A percentile compares a stretch with the other conserved stretches of the same genome.
Conservation (phyloP, 2,888 invertebrate species). For the Cerceris ruficornis region DNA sequence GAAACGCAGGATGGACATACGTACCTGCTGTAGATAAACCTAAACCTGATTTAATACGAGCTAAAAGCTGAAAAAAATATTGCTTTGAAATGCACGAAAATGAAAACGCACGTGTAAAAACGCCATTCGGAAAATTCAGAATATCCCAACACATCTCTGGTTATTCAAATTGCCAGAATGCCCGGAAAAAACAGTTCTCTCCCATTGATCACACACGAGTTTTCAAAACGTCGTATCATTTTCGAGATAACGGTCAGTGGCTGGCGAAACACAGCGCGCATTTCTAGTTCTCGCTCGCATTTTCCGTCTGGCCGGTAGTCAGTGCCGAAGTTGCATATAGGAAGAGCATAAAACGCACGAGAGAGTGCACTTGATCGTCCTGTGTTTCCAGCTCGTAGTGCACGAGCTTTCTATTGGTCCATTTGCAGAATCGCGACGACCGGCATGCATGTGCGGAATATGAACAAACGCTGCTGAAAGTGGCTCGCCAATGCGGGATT, state of each 20-base stretch:
- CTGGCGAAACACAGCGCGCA: neutral
- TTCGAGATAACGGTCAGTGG: neutral
- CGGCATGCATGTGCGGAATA: neutral
- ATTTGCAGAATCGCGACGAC: constrained; percentile 30
- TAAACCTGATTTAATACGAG: too few relatives aligned
- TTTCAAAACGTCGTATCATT: neutral
- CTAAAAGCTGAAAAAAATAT: too few relatives aligned
- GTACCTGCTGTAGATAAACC: too few relatives aligned
- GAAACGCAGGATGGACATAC: too few relatives aligned
- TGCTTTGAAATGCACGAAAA: too few relatives aligned
- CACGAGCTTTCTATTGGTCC: constrained; percentile 41
- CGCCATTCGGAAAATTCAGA: too few relatives aligned
- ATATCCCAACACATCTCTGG: too few relatives aligned
- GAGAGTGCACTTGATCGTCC: constrained; percentile 46
- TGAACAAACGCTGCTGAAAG: neutral
- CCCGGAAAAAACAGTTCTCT: neutral
- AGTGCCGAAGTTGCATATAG: neutral
- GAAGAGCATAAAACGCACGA: constrained; percentile 27
- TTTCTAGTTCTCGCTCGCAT: constrained; percentile 11
- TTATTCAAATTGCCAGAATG: neutral
- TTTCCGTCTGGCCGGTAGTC: constrained; percentile 23
- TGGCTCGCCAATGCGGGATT: constrained; percentile 1
- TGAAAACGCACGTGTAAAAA: too few relatives aligned
- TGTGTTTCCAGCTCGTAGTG: constrained; percentile 40
- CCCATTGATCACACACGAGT: neutral